Conservation (phyloP, 2,888 invertebrate genomes). For the Tipula unca region DNA sequence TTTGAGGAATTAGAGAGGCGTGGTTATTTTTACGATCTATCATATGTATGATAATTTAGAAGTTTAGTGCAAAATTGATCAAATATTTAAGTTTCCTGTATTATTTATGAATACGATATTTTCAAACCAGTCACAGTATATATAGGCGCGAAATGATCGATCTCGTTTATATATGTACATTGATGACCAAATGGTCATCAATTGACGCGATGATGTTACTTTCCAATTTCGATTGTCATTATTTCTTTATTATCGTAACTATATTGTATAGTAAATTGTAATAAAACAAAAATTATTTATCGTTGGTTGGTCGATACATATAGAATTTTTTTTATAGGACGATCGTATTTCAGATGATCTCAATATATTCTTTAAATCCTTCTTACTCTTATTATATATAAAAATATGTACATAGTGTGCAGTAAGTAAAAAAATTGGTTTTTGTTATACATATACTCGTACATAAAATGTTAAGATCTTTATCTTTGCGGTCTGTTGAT, state of each 20-base stretch:
- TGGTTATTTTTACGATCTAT: no score
- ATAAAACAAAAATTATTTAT: neutral
- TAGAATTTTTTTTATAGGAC: neutral
- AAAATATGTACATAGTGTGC: neutral
- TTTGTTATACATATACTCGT: neutral
- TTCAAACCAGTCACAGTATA: no score
- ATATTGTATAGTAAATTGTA: neutral
- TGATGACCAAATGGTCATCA: neutral
- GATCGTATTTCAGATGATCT: neutral
- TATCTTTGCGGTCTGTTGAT: neutral
- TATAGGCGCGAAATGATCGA: no score
- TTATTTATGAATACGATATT: no score
- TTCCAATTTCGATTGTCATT: neutral
- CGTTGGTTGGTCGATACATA: neutral
- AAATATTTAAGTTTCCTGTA: no score
- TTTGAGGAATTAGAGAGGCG: no score
- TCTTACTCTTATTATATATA: no score
- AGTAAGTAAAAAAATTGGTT: neutral
- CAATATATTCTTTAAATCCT: neutral
- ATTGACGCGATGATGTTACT: neutral
- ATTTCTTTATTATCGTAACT: neutral
- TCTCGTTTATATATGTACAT: neutral
- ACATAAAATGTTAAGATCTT: neutral
- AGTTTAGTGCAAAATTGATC: no score
- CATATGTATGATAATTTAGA: no score